Evolutionary conservation across 2,113 vertebrate genomes (phyloP).

Genomic region (Hassar affinis): DNA sequence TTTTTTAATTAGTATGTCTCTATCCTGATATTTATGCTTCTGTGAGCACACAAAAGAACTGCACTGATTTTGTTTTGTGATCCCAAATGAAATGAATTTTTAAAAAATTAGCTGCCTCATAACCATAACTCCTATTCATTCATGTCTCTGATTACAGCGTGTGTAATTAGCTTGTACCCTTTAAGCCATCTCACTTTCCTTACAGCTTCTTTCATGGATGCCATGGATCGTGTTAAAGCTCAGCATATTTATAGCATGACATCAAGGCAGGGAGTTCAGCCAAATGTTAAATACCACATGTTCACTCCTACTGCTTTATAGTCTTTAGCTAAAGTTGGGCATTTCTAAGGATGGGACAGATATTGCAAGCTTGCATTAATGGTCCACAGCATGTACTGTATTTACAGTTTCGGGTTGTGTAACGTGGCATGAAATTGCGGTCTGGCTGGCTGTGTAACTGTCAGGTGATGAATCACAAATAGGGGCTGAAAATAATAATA

Average conservation of each 20-base stretch:
- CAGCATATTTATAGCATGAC: conserved; percentile 53
- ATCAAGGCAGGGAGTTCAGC: conserved; percentile 44
- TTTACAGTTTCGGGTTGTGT: neutral
- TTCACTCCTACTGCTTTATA: neutral
- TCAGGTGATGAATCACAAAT: conserved; percentile 33
- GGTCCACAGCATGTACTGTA: neutral
- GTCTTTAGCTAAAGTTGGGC: conserved; percentile 20
- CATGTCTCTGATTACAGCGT: neutral
- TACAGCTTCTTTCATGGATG: conserved; percentile 41
- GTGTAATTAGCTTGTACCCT: conserved; percentile 1
- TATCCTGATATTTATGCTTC: neutral
- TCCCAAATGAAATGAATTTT: neutral
- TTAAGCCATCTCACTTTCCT: neutral
- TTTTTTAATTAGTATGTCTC: neutral
- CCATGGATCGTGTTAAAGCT: conserved; percentile 52
- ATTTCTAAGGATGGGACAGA: neutral
- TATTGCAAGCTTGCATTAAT: neutral
- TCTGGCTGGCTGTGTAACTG: conserved; percentile 42
- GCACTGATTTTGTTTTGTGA: neutral
- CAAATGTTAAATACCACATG: conserved; percentile 49
- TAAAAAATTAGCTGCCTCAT: neutral
- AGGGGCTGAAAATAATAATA: conserved; percentile 30
- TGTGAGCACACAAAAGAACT: neutral
- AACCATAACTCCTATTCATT: neutral
- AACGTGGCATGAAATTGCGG: neutral